Evolutionary conservation across 2,888 invertebrate genomes (phyloP).

Genomic region (Thereva nobilitata): DNA sequence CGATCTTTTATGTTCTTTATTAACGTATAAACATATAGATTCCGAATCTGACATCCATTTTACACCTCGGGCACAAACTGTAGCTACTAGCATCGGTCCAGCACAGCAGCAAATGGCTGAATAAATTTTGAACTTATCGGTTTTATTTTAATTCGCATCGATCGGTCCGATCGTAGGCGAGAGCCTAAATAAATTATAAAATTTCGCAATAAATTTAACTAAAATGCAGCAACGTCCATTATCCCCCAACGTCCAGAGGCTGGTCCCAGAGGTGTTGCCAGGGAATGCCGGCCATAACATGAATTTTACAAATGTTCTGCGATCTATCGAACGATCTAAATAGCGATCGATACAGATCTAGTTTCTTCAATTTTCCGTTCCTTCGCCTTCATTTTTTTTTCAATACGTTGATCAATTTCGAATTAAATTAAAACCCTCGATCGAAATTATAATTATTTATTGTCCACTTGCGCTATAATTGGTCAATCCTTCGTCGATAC

Average conservation of each 20-base stretch:
- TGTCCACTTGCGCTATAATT: constrained; percentile 19
- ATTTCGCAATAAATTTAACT: constrained; percentile 27
- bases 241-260: constrained; percentile 7
- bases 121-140: too few species aligned
- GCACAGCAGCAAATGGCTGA: too few species aligned
- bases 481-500: constrained; percentile 21
- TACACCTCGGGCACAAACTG: too few species aligned
- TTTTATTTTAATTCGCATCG: too few species aligned
- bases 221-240: constrained; percentile 26
- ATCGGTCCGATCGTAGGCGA: constrained; percentile 21
- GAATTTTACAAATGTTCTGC: constrained; percentile 27
- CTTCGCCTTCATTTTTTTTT: too few species aligned
- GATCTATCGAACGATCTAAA: background rate
- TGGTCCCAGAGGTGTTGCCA: constrained; percentile 19
- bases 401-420: too few species aligned
- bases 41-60: too few species aligned
- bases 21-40: too few species aligned
- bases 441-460: constrained; percentile 31
- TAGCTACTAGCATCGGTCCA: too few species aligned
- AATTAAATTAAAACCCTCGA: constrained; percentile 28
- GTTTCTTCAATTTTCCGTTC: constrained; percentile 20
- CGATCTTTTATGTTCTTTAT: too few species aligned
- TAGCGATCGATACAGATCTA: constrained; percentile 16
- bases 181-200: constrained; percentile 27
- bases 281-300: constrained; percentile 17